These are phyloP conservation scores for Teleiodes luculella DNA, from an alignment of 2,888 invertebrate species.

Conservation along the genomic window DNA sequence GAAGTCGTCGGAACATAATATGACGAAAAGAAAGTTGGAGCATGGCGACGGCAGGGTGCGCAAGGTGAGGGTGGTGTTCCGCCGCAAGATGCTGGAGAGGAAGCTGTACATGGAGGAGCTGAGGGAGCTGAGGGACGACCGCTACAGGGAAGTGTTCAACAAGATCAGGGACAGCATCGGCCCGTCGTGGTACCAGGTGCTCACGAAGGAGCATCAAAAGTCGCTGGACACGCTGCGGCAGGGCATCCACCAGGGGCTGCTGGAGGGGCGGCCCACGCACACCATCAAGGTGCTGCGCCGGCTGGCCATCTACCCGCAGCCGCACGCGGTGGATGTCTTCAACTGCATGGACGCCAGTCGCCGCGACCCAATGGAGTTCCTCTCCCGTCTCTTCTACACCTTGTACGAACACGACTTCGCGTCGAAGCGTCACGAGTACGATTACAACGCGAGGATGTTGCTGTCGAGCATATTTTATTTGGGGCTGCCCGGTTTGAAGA, in stretches of 20 bases:
- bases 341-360: conserved; percentile 46
- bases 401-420: conserved; percentile 52
- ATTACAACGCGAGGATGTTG: conserved; percentile 54
- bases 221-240: conserved; percentile 48
- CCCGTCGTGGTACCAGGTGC: conserved; percentile 64
- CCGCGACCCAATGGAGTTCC: conserved; percentile 57
- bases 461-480: conserved; percentile 59
- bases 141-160: conserved; percentile 34
- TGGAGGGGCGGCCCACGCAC: conserved; percentile 54
- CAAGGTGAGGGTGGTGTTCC: conserved; percentile 49
- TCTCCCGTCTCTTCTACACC: conserved; percentile 53
- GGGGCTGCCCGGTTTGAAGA: conserved; percentile 49
- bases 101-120: conserved; percentile 62
- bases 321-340: conserved; percentile 48
- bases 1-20: too few species aligned
- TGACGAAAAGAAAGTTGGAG: too few species aligned
- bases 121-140: conserved; percentile 41
- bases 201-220: conserved; percentile 54
- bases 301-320: conserved; percentile 53
- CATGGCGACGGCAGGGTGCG: conserved; percentile 22
- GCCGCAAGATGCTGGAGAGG: conserved; percentile 47
- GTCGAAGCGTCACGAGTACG: conserved; percentile 45
- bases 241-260: conserved; percentile 57
- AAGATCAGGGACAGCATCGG: conserved; percentile 43
- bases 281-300: conserved; percentile 40